phyloP scores from a whole-genome alignment of 2,797 vertebrate genomes.

The Cottoperca gobio region DNA sequence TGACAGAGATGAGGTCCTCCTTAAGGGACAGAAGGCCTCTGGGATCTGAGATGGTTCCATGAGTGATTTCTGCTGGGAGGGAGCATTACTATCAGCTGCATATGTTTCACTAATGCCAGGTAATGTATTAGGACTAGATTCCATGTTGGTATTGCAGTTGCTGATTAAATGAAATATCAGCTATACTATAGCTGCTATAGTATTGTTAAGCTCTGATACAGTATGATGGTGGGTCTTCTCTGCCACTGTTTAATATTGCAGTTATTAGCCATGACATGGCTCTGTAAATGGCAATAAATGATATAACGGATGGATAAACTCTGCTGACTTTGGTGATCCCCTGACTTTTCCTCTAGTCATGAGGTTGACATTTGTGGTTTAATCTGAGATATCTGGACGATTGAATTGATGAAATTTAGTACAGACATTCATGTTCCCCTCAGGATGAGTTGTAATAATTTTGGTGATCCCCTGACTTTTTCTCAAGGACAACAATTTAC shows the following conservation, averaged over 20 bases:
- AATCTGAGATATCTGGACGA: neutral
- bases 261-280: too few species aligned
- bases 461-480: too few species aligned
- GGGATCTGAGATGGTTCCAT: conserved; percentile 21
- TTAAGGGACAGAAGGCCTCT: conserved; percentile 20
- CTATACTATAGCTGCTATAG: neutral
- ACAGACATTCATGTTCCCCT: neutral
- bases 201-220: neutral
- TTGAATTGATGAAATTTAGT: neutral
- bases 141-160: neutral
- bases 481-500: too few species aligned
- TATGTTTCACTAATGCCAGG: neutral
- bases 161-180: neutral
- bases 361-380: neutral
- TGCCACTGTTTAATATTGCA: too few species aligned
- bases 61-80: conserved; percentile 60
- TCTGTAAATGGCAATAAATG: neutral
- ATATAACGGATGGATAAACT: neutral
- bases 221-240: neutral
- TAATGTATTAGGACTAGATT: neutral
- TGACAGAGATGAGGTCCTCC: conserved; percentile 53
- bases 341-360: neutral
- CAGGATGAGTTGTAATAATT: too few species aligned
- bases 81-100: conserved; percentile 15
- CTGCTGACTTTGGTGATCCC: neutral